These are phyloP conservation scores for Cataglyphis livida DNA, from an alignment of 2,888 invertebrate species.

Conservation along the genomic window DNA sequence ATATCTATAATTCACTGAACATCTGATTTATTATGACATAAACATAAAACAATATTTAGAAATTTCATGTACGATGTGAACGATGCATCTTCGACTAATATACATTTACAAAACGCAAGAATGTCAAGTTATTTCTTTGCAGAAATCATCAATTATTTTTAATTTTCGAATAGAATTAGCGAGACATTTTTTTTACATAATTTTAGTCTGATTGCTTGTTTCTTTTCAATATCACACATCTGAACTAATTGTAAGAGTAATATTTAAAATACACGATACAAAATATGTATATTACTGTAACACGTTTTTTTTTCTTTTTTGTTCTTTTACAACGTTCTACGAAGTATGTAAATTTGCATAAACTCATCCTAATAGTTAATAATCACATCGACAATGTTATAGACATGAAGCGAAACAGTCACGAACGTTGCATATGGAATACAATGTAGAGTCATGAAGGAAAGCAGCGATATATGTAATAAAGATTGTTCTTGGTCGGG, in stretches of 20 bases:
- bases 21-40: slow-evolving; percentile 45
- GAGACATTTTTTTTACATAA: slow-evolving; percentile 19
- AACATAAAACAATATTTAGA: slow-evolving; percentile 35
- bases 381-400: not conserved
- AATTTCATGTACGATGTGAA: slow-evolving; percentile 28
- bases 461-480: slow-evolving; percentile 36
- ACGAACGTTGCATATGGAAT: not conserved
- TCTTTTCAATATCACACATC: not conserved
- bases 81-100: not conserved
- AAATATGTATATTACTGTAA: not conserved
- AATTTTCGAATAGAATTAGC: not conserved
- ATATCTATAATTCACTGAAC: slow-evolving; percentile 31
- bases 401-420: not conserved
- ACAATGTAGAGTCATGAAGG: slow-evolving; percentile 5
- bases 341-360: not conserved
- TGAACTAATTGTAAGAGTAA: not conserved
- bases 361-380: not conserved
- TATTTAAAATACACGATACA: not conserved
- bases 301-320: not conserved
- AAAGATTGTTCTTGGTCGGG: slow-evolving; percentile 55
- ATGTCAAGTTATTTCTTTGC: not conserved
- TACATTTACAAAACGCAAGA: not conserved
- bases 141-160: not conserved
- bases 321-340: not conserved
- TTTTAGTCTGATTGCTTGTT: not conserved